phyloP scores from a whole-genome alignment of 2,113 vertebrate genomes.

The Zingel zingel region DNA sequence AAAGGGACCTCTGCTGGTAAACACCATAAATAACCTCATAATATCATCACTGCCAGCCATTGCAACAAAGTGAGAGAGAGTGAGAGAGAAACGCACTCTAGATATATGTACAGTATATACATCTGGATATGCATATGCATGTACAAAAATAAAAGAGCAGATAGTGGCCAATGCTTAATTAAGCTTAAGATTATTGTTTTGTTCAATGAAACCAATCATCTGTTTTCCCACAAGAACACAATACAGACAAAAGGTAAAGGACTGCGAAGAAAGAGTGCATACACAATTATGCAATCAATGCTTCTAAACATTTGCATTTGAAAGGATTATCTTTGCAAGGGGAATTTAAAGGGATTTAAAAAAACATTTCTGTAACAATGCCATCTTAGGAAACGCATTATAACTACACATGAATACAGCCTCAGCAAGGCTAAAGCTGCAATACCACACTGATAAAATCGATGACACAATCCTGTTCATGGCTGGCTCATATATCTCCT shows the following conservation, averaged over 20 bases:
- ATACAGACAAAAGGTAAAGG: background rate
- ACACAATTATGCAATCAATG: background rate
- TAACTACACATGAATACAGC: background rate
- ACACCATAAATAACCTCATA: constrained; percentile 27
- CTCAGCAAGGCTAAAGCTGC: background rate
- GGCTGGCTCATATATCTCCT: background rate
- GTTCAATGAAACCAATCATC: background rate
- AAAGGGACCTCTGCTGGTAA: constrained; percentile 60
- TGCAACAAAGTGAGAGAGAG: background rate
- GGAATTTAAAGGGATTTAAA: background rate
- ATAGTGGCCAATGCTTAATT: background rate
- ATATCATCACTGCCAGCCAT: background rate
- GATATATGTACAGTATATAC: background rate
- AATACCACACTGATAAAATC: background rate
- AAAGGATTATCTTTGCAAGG: background rate
- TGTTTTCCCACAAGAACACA: background rate
- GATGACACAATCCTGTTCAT: background rate
- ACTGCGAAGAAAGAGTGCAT: background rate
- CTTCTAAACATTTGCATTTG: background rate
- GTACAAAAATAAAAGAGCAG: background rate
- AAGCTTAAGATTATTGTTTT: no score
- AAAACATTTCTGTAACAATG: background rate
- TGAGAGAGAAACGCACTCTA: background rate
- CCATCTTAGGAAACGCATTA: background rate
- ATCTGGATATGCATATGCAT: background rate